phyloP scores from a whole-genome alignment of 2,888 invertebrate species.

The Platycheirus albimanus region DNA sequence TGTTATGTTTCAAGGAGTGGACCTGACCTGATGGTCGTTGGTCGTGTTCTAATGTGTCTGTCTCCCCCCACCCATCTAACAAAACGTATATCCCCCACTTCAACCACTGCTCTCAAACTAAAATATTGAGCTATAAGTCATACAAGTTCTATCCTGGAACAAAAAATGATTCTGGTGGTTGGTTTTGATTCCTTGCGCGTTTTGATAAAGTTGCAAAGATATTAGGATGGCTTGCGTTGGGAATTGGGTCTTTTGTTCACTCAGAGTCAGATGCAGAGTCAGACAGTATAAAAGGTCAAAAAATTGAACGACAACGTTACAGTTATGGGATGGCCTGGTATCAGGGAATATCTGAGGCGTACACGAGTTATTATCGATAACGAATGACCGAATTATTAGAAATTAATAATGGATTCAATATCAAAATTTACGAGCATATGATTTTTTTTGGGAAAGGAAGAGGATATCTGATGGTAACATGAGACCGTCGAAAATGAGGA shows the following conservation, averaged over 20 bases:
- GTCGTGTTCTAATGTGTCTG: constrained; percentile 59
- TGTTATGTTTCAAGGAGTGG: constrained; percentile 69
- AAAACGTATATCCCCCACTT: no score
- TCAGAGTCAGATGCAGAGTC: no score
- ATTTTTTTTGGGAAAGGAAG: constrained; percentile 19
- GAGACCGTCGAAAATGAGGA: not conserved
- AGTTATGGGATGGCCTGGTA: constrained; percentile 63
- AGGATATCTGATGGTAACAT: constrained; percentile 19
- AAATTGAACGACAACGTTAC: constrained; percentile 11
- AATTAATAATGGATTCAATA: constrained; percentile 71
- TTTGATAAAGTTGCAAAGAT: constrained; percentile 68
- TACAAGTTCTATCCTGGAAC: constrained; percentile 6
- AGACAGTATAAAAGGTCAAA: constrained; percentile 9
- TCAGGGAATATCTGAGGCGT: constrained; percentile 65
- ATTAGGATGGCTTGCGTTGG: constrained; percentile 50
- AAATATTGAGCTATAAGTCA: constrained; percentile 59
- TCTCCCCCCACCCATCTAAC: no score
- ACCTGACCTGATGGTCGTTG: constrained; percentile 47
- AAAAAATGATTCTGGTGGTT: constrained; percentile 44
- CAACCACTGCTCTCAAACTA: constrained; percentile 14
- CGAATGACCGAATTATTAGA: constrained; percentile 72
- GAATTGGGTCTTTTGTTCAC: constrained; percentile 49
- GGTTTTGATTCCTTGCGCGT: constrained; percentile 50
- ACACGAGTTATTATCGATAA: constrained; percentile 67
- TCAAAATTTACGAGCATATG: constrained; percentile 66